Percentiles rank a stretch among this genome's conserved stretches.
Conservation (phyloP, 2,113 vertebrate species). For the Lophotis ruficrista region DNA sequence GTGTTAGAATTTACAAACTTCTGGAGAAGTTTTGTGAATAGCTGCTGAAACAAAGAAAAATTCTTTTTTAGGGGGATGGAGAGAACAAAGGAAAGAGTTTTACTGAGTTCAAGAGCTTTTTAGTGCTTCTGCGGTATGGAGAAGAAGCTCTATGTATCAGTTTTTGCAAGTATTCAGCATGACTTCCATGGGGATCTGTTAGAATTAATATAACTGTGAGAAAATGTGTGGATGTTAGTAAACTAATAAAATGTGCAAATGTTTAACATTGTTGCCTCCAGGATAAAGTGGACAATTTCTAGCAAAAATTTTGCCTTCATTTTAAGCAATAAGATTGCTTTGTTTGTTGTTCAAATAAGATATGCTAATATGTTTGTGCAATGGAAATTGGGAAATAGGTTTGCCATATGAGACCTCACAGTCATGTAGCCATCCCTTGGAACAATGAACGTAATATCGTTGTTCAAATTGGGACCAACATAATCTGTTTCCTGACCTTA, state of each 20-base stretch:
- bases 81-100: not conserved
- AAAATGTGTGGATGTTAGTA: not conserved
- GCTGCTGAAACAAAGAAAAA: not conserved
- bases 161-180: not conserved
- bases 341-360: not conserved
- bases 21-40: not conserved
- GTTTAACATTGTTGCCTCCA: not conserved
- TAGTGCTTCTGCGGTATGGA: not conserved
- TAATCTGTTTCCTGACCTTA: not conserved
- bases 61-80: not conserved
- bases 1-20: not conserved
- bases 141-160: not conserved
- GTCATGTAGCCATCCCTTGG: not conserved
- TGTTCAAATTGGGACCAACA: not conserved
- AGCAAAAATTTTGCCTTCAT: not conserved
- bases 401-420: not conserved
- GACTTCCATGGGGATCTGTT: not conserved
- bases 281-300: not conserved
- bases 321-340: not conserved
- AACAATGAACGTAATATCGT: not conserved
- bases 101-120: not conserved
- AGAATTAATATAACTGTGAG: not conserved
- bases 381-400: slow-evolving; percentile 3
- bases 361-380: not conserved
- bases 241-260: not conserved